A percentile compares a stretch with the other conserved stretches of the same genome.
Evolutionary conservation across 2,888 invertebrate genomes (phyloP).

Genomic region (Leptinotarsa tumamoca): DNA sequence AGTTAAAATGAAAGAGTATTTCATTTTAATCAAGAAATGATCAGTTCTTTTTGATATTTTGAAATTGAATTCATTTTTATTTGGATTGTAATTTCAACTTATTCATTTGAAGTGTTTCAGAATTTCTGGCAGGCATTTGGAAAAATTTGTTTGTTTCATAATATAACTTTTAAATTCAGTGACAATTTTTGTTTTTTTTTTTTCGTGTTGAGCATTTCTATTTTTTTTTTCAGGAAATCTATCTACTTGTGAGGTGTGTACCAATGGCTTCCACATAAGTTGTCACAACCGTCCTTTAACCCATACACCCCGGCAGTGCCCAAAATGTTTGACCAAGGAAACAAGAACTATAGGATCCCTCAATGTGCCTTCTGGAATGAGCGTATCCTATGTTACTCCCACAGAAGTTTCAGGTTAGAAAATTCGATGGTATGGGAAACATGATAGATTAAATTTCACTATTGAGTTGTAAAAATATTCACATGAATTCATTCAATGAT

Average conservation of each 20-base stretch:
- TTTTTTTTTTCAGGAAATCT: constrained; percentile 63
- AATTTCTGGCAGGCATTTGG: too few relatives aligned
- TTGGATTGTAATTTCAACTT: too few relatives aligned
- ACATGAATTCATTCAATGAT: too few relatives aligned
- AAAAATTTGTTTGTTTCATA: background rate
- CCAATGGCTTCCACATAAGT: constrained; percentile 68
- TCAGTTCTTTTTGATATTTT: too few relatives aligned
- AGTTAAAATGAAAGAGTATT: too few relatives aligned
- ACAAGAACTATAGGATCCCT: constrained; percentile 58
- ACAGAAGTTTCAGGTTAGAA: constrained; percentile 61
- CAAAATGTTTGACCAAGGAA: constrained; percentile 65
- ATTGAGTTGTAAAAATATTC: background rate
- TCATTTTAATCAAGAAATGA: too few relatives aligned
- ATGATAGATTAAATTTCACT: background rate
- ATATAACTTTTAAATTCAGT: background rate
- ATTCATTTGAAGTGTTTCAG: too few relatives aligned
- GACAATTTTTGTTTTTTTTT: background rate
- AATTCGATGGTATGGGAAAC: constrained; percentile 11
- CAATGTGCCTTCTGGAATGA: constrained; percentile 62
- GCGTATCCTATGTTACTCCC: constrained; percentile 58
- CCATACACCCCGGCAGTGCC: constrained; percentile 67
- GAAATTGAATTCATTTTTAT: too few relatives aligned
- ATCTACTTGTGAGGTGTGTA: constrained; percentile 68
- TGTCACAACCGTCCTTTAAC: constrained; percentile 68
- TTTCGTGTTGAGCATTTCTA: constrained; percentile 8